Evolutionary conservation across 2,797 vertebrate species (phyloP), one percentile per base, ranked within the genome.

Genomic region (Cichlasoma orientale): DNA sequence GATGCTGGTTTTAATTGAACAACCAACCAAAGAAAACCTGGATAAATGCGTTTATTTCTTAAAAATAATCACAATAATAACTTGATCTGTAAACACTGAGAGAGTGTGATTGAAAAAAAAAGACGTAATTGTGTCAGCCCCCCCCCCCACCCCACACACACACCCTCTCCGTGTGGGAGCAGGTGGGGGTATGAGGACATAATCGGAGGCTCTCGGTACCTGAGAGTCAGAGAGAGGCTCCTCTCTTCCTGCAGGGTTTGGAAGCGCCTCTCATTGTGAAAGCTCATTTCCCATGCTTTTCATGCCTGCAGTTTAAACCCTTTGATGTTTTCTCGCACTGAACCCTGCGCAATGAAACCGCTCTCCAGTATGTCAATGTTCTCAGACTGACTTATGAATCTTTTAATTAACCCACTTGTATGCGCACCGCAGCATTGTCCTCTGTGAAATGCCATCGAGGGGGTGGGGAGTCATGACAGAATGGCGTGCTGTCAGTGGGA

Each of bases 341-440:
- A 93, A 91, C 80, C 72, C 74, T 56, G 77, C 76, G 74, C 89
- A 89, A 79, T 89, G 88, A 80, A 90, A 75, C 82, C 58, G 56
- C 87, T 87, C 89, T 70, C 23, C 6, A 75, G 68, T 91, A 90
- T 89, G 90, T 90, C 93, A 93, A 94, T 94, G 82, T 89, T 85
- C 88, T 78, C 82, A 86, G 89, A 92, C 92, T 93, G 93, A 93
- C 90, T 92, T 90, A 56, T 83, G 89, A 89, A 83, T 90, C 84
- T 86, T 90, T 93, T 92, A 92, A 94, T 95, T 93, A 94, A 93
- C 77, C 89, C 91, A 90, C 89, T 90, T 90, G 88, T 91, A 90
- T 93, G 87, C 82, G 31, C 75, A 18, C 71, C 56, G 77, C 75
- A 36, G 82, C 78, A 66, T 82, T 89, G 91, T 91, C 81, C 82